These are phyloP conservation scores for Heterodera carotae DNA, from an alignment of 1,140 invertebrate genomes.

Conservation along the genomic window DNA sequence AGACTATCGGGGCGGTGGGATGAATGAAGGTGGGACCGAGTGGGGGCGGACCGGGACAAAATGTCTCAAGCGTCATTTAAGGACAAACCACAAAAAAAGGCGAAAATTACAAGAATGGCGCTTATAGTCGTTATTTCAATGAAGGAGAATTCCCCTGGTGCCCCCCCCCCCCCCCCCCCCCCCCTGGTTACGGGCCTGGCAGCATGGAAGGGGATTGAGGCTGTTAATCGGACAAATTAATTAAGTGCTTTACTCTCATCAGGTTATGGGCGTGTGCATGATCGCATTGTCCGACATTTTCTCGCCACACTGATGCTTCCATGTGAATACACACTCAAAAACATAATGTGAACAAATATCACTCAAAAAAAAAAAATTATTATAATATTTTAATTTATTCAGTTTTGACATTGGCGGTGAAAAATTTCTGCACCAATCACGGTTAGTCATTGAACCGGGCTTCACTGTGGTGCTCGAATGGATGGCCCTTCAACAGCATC, in stretches of 20 bases:
- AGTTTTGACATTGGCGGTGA: constrained; percentile 75
- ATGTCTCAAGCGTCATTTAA: neutral
- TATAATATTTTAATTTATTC: constrained; percentile 18
- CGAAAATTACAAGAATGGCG: no score
- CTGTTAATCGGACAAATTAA: neutral
- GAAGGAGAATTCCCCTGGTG: no score
- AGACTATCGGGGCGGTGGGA: constrained; percentile 69
- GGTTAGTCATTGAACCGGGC: constrained; percentile 84
- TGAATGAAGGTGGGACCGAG: constrained; percentile 79
- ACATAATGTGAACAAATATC: constrained; percentile 43
- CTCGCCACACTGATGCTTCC: constrained; percentile 79
- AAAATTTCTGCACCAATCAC: constrained; percentile 81
- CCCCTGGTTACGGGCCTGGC: no score
- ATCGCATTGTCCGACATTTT: constrained; percentile 94
- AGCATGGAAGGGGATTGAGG: no score
- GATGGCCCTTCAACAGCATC: no score
- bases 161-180: no score
- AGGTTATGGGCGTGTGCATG: constrained; percentile 75
- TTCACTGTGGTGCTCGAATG: constrained; percentile 90
- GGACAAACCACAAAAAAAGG: neutral
- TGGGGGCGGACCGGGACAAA: no score
- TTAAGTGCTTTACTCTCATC: neutral
- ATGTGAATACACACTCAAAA: constrained; percentile 60
- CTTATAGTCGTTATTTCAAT: no score
- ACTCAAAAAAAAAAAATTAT: neutral